These are phyloP conservation scores for Drosophila vallismaia DNA, from an alignment of 2,888 invertebrate species.

Conservation along the genomic window DNA sequence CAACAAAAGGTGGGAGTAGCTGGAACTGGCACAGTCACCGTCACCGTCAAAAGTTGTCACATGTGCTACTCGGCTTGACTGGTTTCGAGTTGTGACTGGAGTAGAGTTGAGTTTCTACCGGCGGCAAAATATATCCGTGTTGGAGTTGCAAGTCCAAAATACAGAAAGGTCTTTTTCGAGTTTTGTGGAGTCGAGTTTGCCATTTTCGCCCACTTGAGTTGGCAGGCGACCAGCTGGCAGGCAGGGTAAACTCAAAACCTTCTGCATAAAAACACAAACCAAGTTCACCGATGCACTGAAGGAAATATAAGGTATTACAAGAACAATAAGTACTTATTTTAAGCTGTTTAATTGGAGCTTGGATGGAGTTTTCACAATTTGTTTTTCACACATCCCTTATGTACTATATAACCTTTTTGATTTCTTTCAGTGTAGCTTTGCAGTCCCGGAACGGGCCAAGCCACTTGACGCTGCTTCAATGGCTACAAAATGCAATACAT, in stretches of 20 bases:
- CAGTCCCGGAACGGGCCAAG: conserved; percentile 43
- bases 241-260: conserved; percentile 24
- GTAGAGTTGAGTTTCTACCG: conserved; percentile 56
- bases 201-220: conserved; percentile 50
- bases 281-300: conserved; percentile 25
- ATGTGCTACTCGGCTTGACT: conserved; percentile 48
- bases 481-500: conserved; percentile 74
- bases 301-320: neutral
- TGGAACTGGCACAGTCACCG: conserved; percentile 32
- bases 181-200: conserved; percentile 43
- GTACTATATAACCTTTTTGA: neutral
- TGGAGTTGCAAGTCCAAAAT: conserved; percentile 19
- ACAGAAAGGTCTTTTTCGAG: conserved; percentile 10
- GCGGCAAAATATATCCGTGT: conserved; percentile 28
- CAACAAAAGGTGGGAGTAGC: conserved; percentile 28
- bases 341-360: no score
- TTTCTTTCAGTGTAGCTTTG: conserved; percentile 22
- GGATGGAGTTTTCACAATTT: no score
- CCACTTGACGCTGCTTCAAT: conserved; percentile 76
- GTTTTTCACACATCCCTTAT: neutral
- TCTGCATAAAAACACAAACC: conserved; percentile 21
- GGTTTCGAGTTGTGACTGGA: conserved; percentile 48
- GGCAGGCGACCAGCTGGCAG: conserved; percentile 52
- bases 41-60: conserved; percentile 48
- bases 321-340: no score